Base-by-base conservation (phyloP, 2,797 vertebrate species). In the Rallus crepitans region DNA sequence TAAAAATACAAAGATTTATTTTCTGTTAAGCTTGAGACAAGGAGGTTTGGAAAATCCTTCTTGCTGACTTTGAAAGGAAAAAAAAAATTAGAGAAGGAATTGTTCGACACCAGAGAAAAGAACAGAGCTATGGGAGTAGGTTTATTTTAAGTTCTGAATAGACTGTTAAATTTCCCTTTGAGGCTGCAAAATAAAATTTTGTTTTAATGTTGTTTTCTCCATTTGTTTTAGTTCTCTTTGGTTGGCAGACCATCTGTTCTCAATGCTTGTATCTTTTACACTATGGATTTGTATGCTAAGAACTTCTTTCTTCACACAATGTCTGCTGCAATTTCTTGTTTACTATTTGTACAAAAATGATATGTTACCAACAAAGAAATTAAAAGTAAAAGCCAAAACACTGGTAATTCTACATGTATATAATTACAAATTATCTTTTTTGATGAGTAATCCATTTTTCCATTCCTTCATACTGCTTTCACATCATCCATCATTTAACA, bases 201-300 rank as follows among this genome's bases (percentile, higher is more conserved):
- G 33, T 14, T 39, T 78, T 95, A 90, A 83, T 84, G 64, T 66
- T 77, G 27, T 92, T 94, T 89, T 92, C 71, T 82, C 13, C 52
- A 73, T 92, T 93, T 89, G 33, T 15, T 89, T 94, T 65, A 69
- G 20, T 39, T 89, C 35, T 90, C 64, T 87, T 70, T 61, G 19
- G 30, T 42, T 89, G 63, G 78, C 27, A 82, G 18, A 89, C 93
- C 81, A 95, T 95, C 91, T 96, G 94, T 89, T 93, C 68, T 73
- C 20, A 55, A 4, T 73, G 47, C 59, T 40, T 90, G 35, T 47
- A 72, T 89, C 47, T 10, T 84, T 89, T 93, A 92, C 59, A 20
- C 70, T 47, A 4, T 11, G 66, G 81, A 91, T 93, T 91, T 96
- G 47, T 33, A 82, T 55, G 47, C 24, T 68, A 90, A 86, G 50